Evolutionary conservation across 2,888 invertebrate genomes (phyloP).

Genomic region (Habroteleia sp.): DNA sequence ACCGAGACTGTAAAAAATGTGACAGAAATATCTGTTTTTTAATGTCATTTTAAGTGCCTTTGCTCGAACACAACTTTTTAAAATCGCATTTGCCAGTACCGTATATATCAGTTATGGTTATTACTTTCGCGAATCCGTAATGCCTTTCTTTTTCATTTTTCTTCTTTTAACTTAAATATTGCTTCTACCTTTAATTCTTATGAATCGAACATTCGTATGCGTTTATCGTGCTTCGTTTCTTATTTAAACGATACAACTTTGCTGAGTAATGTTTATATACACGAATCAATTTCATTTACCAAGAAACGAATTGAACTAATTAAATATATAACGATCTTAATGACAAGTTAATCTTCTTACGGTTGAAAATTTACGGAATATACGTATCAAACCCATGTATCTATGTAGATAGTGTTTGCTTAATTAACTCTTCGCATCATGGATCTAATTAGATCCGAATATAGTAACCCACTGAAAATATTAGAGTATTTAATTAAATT

Average conservation of each 20-base stretch:
- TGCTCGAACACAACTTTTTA: constrained; percentile 35
- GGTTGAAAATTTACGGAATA: constrained; percentile 22
- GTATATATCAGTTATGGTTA: constrained; percentile 36
- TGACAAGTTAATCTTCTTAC: constrained; percentile 35
- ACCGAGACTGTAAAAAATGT: constrained; percentile 32
- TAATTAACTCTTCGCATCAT: constrained; percentile 31
- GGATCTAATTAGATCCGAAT: constrained; percentile 22
- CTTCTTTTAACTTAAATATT: background rate
- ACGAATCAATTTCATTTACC: constrained; percentile 8
- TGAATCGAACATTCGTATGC: constrained; percentile 4
- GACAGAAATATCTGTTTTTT: constrained; percentile 31
- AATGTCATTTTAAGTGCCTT: constrained; percentile 38
- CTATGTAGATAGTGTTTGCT: constrained; percentile 32
- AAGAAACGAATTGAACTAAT: constrained; percentile 21
- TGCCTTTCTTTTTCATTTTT: background rate
- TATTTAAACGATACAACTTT: constrained; percentile 1
- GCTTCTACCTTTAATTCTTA: background rate
- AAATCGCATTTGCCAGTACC: constrained; percentile 39
- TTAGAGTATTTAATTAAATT: too few relatives aligned
- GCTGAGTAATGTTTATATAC: constrained; percentile 5
- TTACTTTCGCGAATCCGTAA: constrained; percentile 7
- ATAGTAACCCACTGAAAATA: too few relatives aligned
- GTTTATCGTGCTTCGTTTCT: background rate
- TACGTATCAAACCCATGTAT: constrained; percentile 18
- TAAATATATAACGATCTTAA: constrained; percentile 39